Base-by-base conservation (phyloP, 2,113 vertebrate genomes). In the Entelurus aequoreus region DNA sequence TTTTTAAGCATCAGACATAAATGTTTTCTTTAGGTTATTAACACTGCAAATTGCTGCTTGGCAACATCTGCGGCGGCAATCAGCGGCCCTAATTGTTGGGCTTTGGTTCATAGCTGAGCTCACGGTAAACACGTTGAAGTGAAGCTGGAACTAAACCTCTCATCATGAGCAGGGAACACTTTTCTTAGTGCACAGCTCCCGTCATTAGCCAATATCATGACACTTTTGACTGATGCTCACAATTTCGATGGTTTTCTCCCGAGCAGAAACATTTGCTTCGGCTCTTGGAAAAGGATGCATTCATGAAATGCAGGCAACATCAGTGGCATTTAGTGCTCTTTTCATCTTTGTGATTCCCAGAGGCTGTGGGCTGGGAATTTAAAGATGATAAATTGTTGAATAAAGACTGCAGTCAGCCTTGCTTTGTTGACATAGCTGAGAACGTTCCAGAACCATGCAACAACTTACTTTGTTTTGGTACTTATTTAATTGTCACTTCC, bases 11-110 rank as follows among this genome's bases (percentile, higher is more conserved):
- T 82, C 84, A 91, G 88, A 92, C 89, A 85, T 78, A 93, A 93
- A 91, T 93, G 88, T 92, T 94, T 93, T 92, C 86, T 90, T 92
- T 90, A 81, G 78, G 88, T 92, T 92, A 92, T 92, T 90, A 90
- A 85, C 83, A 91, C 90, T 80, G 78, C 83, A 88, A 92, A 90
- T 91, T 58, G 83, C 72, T 81, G 88, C 77, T 88, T 93, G 92
- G 92, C 92, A 86, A 87, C 77, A 66, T 62, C 69, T 81, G 83
- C 51, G 72, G 76, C 84, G 89, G 81, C 89, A 93, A 92, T 92
- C 92, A 92, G 80, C 87, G 84, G 42, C 57, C 81, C 79, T 81
- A 84, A 86, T 90, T 88, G 80, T 83, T 75, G 72, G 74, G 55
- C 70, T 83, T 78, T 87, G 82, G 78, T 87, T 86, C 66, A 55